Base-by-base conservation (phyloP, 1,140 invertebrate species). In the Danaus melanippus region DNA sequence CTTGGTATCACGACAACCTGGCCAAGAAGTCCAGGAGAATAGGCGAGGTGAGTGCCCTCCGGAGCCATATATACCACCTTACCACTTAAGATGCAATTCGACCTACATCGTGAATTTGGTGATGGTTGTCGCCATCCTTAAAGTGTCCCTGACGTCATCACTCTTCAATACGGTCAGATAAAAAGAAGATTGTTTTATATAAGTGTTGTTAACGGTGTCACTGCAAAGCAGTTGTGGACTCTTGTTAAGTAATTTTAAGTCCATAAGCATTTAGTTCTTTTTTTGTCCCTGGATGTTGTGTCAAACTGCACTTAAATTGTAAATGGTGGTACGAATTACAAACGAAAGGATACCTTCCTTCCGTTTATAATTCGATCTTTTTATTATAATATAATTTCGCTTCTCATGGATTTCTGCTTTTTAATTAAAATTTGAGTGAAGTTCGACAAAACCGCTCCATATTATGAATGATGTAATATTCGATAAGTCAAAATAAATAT, bases 1-100 rank as follows among this genome's bases (percentile, higher is more conserved):
- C 70, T 74, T 87, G 78, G 81, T 84, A 56, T 76, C 84, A 60
- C 74, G 85, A 51, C 79, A 82, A 64, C 76, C 82, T 75, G 79
- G 77, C 59, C 82, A 74, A 73, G 79, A 85, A 67, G 74, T 62
- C 65, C 84, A 83, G 70, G 79, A 85, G 50, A 76, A 66, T 62
- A 74, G 79, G 60, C 80, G 80, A 86, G 84, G 84, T 84, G 81
- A 86, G 84, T 86, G 81, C 73, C 81, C 81, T 69, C 77, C 74
- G 51, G 81, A 83, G 64, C 74, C 75, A 78, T 80, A 73, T 68
- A 71, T 79, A 83, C 81, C 84, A 86, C 84, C 81, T 76, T 86
- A 83, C 77, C 79, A 86, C 71, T 86, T 86, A 85, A 86, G 84
- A 86, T 86, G 84, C 84, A 85, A 86, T 86, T 86, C 84, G 84